Conservation (phyloP, 1,140 invertebrate species). For the Drosophila grimshawi region DNA sequence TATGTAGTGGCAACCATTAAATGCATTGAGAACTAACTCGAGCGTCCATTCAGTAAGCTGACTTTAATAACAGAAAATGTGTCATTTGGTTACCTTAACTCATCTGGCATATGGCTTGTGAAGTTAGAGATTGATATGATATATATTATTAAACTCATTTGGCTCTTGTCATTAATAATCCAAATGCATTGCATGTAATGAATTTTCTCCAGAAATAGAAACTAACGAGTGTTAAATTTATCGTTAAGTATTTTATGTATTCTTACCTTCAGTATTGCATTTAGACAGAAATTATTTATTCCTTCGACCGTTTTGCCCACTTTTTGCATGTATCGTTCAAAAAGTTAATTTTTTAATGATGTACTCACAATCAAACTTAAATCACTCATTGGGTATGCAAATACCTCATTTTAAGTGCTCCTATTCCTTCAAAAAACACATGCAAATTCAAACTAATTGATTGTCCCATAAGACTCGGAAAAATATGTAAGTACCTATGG, state of each 20-base stretch:
- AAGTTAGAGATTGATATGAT: neutral
- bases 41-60: neutral
- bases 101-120: neutral
- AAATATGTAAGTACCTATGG: slow-evolving; percentile 23
- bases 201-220: neutral
- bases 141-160: neutral
- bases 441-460: slow-evolving; percentile 27
- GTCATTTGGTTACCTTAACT: neutral
- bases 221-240: neutral
- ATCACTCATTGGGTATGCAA: neutral
- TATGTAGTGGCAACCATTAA: neutral
- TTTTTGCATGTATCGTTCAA: no score
- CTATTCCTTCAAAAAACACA: neutral
- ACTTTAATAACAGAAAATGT: slow-evolving; percentile 1
- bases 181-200: neutral
- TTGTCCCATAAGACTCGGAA: neutral
- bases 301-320: neutral
- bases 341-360: no score
- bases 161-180: neutral
- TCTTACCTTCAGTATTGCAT: neutral
- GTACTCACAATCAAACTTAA: no score
- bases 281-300: neutral
- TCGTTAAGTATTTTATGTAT: neutral
- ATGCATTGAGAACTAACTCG: neutral
- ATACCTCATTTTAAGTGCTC: neutral